Conservation (phyloP, 2,797 vertebrate species). For the Bovichtus variegatus region DNA sequence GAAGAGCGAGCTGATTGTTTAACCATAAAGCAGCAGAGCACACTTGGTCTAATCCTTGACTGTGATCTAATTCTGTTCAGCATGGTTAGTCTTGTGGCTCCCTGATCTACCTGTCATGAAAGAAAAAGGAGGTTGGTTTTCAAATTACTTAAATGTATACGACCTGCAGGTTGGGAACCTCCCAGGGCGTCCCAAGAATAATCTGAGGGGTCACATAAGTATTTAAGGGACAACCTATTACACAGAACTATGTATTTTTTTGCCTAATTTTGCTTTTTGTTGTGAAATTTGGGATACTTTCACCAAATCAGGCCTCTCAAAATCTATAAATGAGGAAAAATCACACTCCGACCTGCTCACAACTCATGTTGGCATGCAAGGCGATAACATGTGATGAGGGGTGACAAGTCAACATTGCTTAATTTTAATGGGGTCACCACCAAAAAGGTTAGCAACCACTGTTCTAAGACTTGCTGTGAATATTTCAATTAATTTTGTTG, state of each 20-base stretch:
- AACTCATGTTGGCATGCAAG: not conserved
- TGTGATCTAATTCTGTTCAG: not conserved
- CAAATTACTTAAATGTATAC: not conserved
- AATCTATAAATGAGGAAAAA: not conserved
- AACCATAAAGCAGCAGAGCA: slow-evolving; percentile 1
- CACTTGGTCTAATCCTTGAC: not conserved
- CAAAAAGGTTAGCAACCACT: not conserved
- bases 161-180: not conserved
- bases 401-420: not conserved
- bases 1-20: slow-evolving; percentile 7
- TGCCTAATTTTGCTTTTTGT: too few relatives aligned
- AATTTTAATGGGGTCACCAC: not conserved
- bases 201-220: not conserved
- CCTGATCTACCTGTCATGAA: not conserved
- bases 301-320: not conserved
- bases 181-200: not conserved
- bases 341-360: not conserved
- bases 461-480: not conserved
- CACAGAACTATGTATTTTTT: not conserved
- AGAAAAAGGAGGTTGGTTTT: slow-evolving; percentile 5
- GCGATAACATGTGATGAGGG: not conserved
- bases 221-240: not conserved
- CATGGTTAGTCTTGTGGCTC: not conserved
- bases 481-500: slow-evolving; percentile 4
- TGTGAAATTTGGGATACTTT: not conserved